These are phyloP conservation scores for Listronotus oregonensis DNA, from an alignment of 1,140 invertebrate genomes.

Conservation along the genomic window DNA sequence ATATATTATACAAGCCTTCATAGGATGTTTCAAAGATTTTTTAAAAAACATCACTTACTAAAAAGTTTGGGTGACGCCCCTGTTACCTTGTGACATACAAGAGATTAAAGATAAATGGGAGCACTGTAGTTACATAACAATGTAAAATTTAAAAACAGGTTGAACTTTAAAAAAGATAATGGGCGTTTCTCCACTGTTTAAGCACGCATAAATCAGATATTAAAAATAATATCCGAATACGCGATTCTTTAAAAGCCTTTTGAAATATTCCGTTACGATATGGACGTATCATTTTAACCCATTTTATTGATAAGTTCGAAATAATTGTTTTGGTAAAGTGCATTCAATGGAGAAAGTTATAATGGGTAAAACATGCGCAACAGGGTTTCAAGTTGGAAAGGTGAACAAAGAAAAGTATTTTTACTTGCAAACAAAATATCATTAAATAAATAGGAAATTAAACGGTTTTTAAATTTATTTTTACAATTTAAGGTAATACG, in stretches of 20 bases:
- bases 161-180: slow-evolving; percentile 27
- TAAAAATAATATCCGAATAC: slow-evolving; percentile 5
- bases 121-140: slow-evolving; percentile 22
- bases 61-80: slow-evolving; percentile 13
- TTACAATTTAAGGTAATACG: too few relatives aligned
- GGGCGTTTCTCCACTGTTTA: slow-evolving; percentile 18
- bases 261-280: slow-evolving; percentile 11
- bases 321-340: neutral
- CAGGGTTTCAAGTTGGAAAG: too few relatives aligned
- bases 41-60: too few relatives aligned
- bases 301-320: slow-evolving; percentile 12
- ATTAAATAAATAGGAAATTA: too few relatives aligned
- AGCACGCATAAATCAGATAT: slow-evolving; percentile 27
- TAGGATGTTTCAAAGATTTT: too few relatives aligned
- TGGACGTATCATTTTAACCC: slow-evolving; percentile 13
- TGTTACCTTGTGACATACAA: slow-evolving; percentile 15
- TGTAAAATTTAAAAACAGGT: slow-evolving; percentile 29
- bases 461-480: too few relatives aligned
- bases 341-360: neutral
- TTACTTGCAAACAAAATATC: too few relatives aligned
- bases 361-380: too few relatives aligned
- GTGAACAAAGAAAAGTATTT: too few relatives aligned
- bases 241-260: slow-evolving; percentile 12
- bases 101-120: slow-evolving; percentile 23
- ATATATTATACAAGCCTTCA: too few relatives aligned